These are phyloP conservation scores for Ramphastos sulfuratus DNA, from an alignment of 2,113 vertebrate genomes.

Conservation along the genomic window DNA sequence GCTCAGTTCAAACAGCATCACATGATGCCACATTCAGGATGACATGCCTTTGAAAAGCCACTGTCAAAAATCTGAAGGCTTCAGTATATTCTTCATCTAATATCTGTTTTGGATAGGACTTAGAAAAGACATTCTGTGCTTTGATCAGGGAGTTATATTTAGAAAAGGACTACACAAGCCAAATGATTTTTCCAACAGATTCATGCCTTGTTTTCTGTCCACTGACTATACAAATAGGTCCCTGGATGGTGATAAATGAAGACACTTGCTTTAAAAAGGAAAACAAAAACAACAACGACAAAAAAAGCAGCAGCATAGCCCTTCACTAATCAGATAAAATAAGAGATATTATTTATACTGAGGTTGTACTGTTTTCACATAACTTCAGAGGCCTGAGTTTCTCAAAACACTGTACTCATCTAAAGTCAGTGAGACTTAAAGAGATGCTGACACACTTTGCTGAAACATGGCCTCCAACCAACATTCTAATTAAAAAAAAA, in stretches of 20 bases:
- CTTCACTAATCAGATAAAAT: constrained; percentile 45
- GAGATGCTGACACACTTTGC: constrained; percentile 28
- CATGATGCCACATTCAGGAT: constrained; percentile 25
- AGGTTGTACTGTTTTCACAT: background rate
- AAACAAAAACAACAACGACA: no score
- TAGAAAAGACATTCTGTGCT: background rate
- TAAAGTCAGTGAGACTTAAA: background rate
- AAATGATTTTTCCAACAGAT: constrained; percentile 57
- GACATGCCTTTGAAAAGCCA: constrained; percentile 62
- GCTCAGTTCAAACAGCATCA: constrained; percentile 60
- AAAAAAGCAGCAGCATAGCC: background rate
- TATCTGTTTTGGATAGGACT: constrained; percentile 42
- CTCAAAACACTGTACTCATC: background rate
- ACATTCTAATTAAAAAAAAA: background rate
- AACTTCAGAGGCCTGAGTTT: constrained; percentile 18
- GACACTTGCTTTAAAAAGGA: constrained; percentile 5
- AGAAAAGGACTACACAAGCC: constrained; percentile 3
- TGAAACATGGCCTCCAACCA: constrained; percentile 44
- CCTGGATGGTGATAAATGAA: constrained; percentile 35
- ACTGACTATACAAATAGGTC: constrained; percentile 39
- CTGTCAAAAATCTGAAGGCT: constrained; percentile 45
- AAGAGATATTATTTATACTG: constrained; percentile 12
- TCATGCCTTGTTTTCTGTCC: constrained; percentile 56
- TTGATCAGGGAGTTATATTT: constrained; percentile 65
- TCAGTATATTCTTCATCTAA: constrained; percentile 37